Conservation (phyloP, 2,797 vertebrate genomes). For the Dromococcyx pavoninus region DNA sequence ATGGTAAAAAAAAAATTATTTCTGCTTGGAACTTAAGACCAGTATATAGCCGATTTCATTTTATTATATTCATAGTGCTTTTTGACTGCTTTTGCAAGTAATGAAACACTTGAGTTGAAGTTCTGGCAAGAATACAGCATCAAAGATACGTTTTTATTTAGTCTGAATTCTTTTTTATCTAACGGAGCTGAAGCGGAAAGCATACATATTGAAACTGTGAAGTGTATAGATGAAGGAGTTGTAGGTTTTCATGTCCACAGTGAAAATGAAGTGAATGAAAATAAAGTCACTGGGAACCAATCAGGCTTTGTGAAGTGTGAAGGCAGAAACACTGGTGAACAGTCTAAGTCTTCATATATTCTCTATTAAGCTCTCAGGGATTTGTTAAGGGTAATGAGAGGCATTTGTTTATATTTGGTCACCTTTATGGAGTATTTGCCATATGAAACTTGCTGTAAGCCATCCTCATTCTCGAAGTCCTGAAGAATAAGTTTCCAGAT, state of each 20-base stretch:
- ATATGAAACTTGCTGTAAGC: neutral
- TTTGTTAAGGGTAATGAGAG: neutral
- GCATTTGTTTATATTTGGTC: neutral
- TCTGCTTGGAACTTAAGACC: neutral
- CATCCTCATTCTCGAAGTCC: neutral
- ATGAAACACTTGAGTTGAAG: neutral
- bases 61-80: neutral
- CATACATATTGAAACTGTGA: neutral
- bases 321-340: neutral
- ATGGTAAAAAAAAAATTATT: neutral
- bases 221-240: neutral
- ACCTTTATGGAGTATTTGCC: neutral
- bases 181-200: constrained; percentile 6
- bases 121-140: neutral
- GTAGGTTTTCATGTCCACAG: neutral
- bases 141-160: constrained; percentile 26
- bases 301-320: neutral
- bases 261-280: neutral
- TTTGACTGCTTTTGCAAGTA: constrained; percentile 9
- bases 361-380: neutral
- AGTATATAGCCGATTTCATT: neutral
- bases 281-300: neutral
- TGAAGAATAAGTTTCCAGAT: neutral
- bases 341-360: neutral
- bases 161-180: constrained; percentile 34